Conservation (phyloP, 2,797 vertebrate genomes). For the Hozukius guyotensis region DNA sequence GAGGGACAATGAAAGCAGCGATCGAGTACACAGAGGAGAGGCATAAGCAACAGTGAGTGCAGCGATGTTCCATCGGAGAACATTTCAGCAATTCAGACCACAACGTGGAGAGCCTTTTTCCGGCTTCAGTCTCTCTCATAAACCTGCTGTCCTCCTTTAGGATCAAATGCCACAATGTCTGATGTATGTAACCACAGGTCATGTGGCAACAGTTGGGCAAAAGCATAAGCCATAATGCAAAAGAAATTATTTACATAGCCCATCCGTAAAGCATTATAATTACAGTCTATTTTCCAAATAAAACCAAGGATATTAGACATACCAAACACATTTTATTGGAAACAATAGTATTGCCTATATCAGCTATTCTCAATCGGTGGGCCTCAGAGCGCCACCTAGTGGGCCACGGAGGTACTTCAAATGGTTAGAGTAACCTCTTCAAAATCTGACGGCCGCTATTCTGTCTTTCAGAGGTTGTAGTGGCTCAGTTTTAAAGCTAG, state of each 20-base stretch:
- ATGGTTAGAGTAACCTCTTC: too few species aligned
- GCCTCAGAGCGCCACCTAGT: too few species aligned
- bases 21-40: constrained; percentile 28
- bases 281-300: too few species aligned
- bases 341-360: too few species aligned
- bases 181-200: constrained; percentile 13
- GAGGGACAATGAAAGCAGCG: constrained; percentile 33
- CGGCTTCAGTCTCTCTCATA: not conserved
- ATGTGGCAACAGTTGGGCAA: not conserved
- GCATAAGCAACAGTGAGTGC: constrained; percentile 24
- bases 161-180: not conserved
- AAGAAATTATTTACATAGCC: not conserved
- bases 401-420: too few species aligned
- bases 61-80: constrained; percentile 15
- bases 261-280: too few species aligned
- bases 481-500: too few species aligned
- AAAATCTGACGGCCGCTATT: too few species aligned
- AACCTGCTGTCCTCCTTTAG: not conserved
- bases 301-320: too few species aligned
- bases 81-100: constrained; percentile 13
- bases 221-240: not conserved
- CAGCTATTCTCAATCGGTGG: too few species aligned
- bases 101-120: not conserved
- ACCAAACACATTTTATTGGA: too few species aligned
- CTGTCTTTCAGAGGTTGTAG: too few species aligned